Conservation (phyloP, 2,797 vertebrate genomes). For the Diglossa cyanea region DNA sequence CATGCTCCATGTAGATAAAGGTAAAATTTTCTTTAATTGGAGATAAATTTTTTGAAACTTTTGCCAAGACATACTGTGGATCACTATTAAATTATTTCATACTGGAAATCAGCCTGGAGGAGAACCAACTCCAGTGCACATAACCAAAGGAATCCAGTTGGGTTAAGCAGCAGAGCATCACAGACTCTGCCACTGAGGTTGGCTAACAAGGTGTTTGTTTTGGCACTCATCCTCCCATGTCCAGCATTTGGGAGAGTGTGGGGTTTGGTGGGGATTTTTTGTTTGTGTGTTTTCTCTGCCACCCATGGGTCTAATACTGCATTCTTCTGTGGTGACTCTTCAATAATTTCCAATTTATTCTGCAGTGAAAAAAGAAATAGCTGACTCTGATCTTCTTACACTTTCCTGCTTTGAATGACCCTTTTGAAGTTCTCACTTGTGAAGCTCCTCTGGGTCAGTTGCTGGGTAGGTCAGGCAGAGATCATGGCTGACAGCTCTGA, state of each 20-base stretch:
- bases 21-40: not conserved
- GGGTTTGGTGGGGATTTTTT: not conserved
- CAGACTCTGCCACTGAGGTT: not conserved
- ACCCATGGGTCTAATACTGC: not conserved
- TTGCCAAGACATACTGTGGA: not conserved
- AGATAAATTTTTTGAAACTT: not conserved
- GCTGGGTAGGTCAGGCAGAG: not conserved
- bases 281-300: not conserved
- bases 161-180: not conserved
- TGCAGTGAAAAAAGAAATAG: conserved; percentile 5
- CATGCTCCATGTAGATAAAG: not conserved
- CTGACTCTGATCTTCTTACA: not conserved
- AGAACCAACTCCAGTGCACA: not conserved
- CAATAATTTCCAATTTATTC: not conserved
- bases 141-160: not conserved
- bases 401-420: not conserved
- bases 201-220: not conserved
- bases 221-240: not conserved
- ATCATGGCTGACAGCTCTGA: not conserved
- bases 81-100: not conserved
- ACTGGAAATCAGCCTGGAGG: not conserved
- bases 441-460: not conserved
- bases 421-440: not conserved
- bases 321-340: conserved; percentile 31
- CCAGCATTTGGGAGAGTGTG: not conserved